These are phyloP conservation scores for Zygaena filipendulae DNA, from an alignment of 2,888 invertebrate species.

Conservation along the genomic window DNA sequence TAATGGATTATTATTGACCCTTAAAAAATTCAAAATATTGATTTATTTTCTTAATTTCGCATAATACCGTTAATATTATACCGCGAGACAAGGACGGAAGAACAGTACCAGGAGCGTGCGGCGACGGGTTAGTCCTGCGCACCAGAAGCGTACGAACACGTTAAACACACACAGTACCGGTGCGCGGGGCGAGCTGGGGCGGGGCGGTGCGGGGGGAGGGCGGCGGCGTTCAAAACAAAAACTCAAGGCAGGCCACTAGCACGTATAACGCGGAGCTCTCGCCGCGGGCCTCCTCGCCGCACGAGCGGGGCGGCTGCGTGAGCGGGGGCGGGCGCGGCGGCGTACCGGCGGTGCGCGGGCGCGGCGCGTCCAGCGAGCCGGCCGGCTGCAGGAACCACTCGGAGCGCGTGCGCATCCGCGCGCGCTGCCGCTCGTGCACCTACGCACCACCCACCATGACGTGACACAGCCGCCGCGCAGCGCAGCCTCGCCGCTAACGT, in stretches of 20 bases:
- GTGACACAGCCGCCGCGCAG: conserved; percentile 17
- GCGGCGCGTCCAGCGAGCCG: conserved; percentile 59
- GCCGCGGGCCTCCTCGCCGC: conserved; percentile 29
- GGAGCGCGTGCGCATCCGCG: conserved; percentile 95
- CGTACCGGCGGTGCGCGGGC: conserved; percentile 53
- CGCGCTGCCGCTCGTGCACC: conserved; percentile 97
- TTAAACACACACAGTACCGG: conserved; percentile 47
- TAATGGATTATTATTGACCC: no score
- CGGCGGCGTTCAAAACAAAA: conserved; percentile 59
- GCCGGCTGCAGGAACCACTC: conserved; percentile 94
- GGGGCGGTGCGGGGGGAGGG: no score
- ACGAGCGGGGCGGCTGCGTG: conserved; percentile 19
- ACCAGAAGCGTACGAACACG: conserved; percentile 50
- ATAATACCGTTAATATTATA: no score
- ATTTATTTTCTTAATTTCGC: no score
- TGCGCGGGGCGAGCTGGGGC: no score
- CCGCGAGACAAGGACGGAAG: no score
- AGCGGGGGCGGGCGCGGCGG: conserved; percentile 18
- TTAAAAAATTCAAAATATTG: no score
- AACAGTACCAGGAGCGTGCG: no score
- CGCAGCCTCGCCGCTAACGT: conserved; percentile 6
- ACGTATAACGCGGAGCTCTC: conserved; percentile 61
- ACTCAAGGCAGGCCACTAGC: conserved; percentile 68
- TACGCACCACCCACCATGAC: conserved; percentile 49
- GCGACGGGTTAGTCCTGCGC: conserved; percentile 48